Conservation (phyloP, 2,113 vertebrate species). For the Mirounga angustirostris region DNA sequence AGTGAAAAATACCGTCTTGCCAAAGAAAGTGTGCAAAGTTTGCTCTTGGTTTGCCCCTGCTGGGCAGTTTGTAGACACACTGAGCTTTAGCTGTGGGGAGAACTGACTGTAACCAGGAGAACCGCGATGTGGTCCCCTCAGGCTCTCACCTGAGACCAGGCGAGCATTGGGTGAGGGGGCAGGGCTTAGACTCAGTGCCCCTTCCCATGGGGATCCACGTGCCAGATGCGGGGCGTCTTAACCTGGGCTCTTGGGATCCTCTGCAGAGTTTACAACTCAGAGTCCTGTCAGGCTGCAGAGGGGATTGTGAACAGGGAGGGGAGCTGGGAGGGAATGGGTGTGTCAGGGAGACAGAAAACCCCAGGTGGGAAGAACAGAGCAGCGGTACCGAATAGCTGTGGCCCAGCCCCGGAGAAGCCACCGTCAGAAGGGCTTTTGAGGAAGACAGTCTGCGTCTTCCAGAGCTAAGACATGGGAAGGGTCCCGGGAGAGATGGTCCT, state of each 20-base stretch:
- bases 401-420: not conserved
- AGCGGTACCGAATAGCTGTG: not conserved
- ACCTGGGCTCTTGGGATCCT: not conserved
- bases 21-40: constrained; percentile 19
- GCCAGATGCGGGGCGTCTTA: not conserved
- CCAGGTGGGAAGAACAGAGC: not conserved
- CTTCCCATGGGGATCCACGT: not conserved
- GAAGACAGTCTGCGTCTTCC: not conserved
- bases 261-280: not conserved
- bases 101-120: not conserved
- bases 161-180: constrained; percentile 48
- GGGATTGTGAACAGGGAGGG: not conserved
- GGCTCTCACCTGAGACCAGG: constrained; percentile 58
- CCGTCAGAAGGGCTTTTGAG: not conserved
- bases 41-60: not conserved
- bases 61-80: not conserved
- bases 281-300: not conserved
- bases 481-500: not conserved
- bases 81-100: not conserved
- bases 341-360: not conserved
- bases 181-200: not conserved
- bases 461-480: not conserved
- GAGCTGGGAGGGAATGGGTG: not conserved
- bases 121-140: not conserved
- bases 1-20: not conserved